Conservation (phyloP, 1,140 invertebrate species). For the Neocloeon triangulifer region DNA sequence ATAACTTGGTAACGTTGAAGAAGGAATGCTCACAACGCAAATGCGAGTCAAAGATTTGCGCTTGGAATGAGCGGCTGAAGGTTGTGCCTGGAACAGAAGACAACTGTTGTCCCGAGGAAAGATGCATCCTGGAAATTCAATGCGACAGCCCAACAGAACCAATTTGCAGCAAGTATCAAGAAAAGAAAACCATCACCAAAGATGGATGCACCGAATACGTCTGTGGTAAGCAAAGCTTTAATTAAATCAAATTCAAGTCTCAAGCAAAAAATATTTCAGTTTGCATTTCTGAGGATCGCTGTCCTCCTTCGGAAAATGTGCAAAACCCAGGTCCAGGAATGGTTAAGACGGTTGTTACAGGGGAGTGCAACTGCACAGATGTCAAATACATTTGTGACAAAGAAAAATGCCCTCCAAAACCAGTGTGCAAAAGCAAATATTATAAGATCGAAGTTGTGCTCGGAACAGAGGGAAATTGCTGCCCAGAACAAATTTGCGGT, state of each 20-base stretch:
- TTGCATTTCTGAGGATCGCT: slow-evolving; percentile 43
- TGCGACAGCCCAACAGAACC: no score
- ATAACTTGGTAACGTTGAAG: not conserved
- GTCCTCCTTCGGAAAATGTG: slow-evolving; percentile 18
- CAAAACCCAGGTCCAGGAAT: slow-evolving; percentile 12
- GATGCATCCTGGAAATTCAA: no score
- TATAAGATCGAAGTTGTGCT: slow-evolving; percentile 22
- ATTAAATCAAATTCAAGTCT: slow-evolving; percentile 3
- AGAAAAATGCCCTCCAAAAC: slow-evolving; percentile 30
- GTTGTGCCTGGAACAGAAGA: slow-evolving; percentile 23
- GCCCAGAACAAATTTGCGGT: slow-evolving; percentile 39
- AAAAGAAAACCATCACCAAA: no score
- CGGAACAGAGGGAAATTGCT: slow-evolving; percentile 28
- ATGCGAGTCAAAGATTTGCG: slow-evolving; percentile 17
- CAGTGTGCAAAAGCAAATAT: slow-evolving; percentile 30
- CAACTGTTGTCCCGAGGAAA: slow-evolving; percentile 48
- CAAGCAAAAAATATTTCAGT: slow-evolving; percentile 17
- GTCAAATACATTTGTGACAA: slow-evolving; percentile 29
- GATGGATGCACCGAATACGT: slow-evolving; percentile 35
- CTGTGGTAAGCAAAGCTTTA: slow-evolving; percentile 42
- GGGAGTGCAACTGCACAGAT: slow-evolving; percentile 33
- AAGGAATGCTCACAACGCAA: slow-evolving; percentile 7
- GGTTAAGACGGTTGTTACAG: slow-evolving; percentile 17
- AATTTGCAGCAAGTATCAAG: no score
- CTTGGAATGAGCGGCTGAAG: slow-evolving; percentile 25